phyloP scores from a whole-genome alignment of 2,797 vertebrate genomes.

The Sebastes melanostomus region DNA sequence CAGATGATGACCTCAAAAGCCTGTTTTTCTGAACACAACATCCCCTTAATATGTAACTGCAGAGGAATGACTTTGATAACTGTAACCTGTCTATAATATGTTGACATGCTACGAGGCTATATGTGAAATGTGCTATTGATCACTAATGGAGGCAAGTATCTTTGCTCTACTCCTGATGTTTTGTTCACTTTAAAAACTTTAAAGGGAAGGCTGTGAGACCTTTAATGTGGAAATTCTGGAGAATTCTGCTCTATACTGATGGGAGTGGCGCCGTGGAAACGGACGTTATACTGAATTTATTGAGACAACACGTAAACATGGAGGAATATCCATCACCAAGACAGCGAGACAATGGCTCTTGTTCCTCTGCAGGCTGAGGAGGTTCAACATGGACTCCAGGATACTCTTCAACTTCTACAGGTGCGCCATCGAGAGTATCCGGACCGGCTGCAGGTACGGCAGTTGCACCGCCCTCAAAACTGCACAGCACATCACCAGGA shows the following conservation, averaged over 20 bases:
- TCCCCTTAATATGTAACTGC: not conserved
- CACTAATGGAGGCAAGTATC: not conserved
- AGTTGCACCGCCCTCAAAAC: too few relatives aligned
- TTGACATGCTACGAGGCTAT: not conserved
- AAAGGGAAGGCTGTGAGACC: not conserved
- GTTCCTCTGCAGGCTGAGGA: too few relatives aligned
- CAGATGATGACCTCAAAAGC: not conserved
- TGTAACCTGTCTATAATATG: not conserved
- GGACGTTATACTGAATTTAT: not conserved
- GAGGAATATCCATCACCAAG: not conserved
- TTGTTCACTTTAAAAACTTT: not conserved
- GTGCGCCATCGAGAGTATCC: not conserved
- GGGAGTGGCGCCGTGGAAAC: not conserved
- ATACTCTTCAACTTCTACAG: not conserved
- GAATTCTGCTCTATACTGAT: not conserved
- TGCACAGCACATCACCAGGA: too few relatives aligned
- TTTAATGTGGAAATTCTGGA: not conserved
- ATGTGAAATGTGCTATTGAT: not conserved
- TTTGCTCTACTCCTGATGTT: not conserved
- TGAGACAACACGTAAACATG: not conserved
- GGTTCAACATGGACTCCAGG: not conserved
- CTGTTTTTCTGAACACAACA: not conserved
- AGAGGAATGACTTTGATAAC: not conserved
- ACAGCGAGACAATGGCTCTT: too few relatives aligned
- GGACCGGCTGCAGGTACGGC: too few relatives aligned